These are phyloP conservation scores for Mesoligia furuncula DNA, from an alignment of 2,888 invertebrate species.

Conservation along the genomic window DNA sequence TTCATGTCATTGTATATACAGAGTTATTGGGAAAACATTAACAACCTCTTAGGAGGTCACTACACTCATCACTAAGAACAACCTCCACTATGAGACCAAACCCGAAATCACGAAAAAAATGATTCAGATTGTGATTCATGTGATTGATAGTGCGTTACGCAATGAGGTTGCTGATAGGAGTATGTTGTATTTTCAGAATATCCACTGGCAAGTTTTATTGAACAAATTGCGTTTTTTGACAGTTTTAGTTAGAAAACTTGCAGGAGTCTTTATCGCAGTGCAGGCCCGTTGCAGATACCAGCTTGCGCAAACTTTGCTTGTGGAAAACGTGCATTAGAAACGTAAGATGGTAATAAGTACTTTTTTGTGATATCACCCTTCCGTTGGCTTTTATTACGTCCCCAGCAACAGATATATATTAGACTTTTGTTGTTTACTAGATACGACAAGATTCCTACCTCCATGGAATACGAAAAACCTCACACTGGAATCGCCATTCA, in stretches of 20 bases:
- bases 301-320: conserved; percentile 9
- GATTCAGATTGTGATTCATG: no score
- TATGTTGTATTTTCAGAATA: not conserved
- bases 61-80: no score
- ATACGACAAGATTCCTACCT: not conserved
- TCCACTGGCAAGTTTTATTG: not conserved
- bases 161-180: not conserved
- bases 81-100: no score
- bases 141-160: no score
- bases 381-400: not conserved
- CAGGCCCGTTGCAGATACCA: conserved; percentile 27
- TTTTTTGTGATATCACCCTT: not conserved
- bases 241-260: conserved; percentile 21
- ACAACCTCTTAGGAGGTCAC: no score
- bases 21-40: no score
- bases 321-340: not conserved
- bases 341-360: not conserved
- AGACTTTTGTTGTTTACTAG: not conserved
- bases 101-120: no score
- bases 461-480: not conserved
- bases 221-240: conserved; percentile 9
- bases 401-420: not conserved
- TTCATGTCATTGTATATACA: no score
- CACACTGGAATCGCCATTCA: not conserved
- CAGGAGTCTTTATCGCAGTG: conserved; percentile 19